Evolutionary conservation across 35 echinoderm and acorn worm genomes (phyloP), one percentile per base, ranked within the genome.

Genomic region (Ophioderma brevispina): DNA sequence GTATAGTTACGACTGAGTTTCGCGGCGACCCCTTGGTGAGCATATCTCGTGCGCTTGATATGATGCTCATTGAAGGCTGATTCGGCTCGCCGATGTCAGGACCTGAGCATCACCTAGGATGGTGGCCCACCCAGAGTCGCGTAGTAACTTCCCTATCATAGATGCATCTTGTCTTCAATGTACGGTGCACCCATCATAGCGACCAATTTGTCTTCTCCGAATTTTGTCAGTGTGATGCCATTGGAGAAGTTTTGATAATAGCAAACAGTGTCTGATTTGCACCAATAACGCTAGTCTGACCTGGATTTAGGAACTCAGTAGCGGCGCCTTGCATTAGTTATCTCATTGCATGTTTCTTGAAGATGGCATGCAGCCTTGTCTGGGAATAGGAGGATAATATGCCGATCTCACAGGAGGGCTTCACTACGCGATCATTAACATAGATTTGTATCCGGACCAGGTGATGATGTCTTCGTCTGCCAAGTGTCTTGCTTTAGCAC

Each of bases 161-260:
- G 59, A 31, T 87, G 85, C 55, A 87, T 87, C 75, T 87, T 77
- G 35, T 87, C 85, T 78, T 77, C n/a, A n/a, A n/a, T n/a, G n/a
- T n/a, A n/a, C n/a, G n/a, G n/a, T n/a, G n/a, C n/a, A n/a, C n/a
- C n/a, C n/a, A n/a, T n/a, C n/a, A n/a, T n/a, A n/a, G n/a, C n/a
- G n/a, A n/a, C n/a, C n/a, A n/a, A n/a, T n/a, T n/a, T n/a, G n/a
- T n/a, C n/a, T n/a, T n/a, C n/a, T n/a, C n/a, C n/a, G n/a, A n/a
- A n/a, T n/a, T n/a, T 30, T 81, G 18, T 81, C 33, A 35, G 2
- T 39, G 31, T 0, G 55, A 55, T 85, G 82, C 41, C 82, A 55
- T 85, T 85, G 49, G 41, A 85, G 82, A 33, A 81, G 79, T n/a
- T 81, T 81, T 81, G 79, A 81, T 81, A 17, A 81, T 81, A 15